Base-by-base conservation (phyloP, 2,113 vertebrate species). In the Sinocyclocheilus maitianheensis region DNA sequence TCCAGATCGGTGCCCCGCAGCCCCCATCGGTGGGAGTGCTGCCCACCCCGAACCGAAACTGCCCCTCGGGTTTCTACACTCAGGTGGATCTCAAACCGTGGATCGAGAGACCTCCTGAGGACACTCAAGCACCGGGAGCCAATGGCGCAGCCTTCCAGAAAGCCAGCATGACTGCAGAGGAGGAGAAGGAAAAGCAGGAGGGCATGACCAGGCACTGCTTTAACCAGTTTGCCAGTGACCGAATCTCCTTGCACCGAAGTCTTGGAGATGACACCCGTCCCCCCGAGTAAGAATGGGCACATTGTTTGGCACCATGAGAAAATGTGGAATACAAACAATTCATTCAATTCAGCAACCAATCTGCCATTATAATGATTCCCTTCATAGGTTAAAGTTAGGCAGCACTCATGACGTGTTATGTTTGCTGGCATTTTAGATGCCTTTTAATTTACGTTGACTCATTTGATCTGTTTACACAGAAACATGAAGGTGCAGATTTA, bases 191-290 rank as follows among this genome's bases (percentile, higher is more conserved):
- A 89, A 99, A 97, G 90, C 95, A 96, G 16, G 91, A 90, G 0
- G 98, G 98, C 14, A 97, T 97, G 65, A 96, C 94, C n/a, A 96
- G 97, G 16, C 96, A 99, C 89, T 99, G 98, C 84, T 99, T 99
- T 93, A 99, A 99, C 76, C 97, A 97, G 92, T 99, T 96, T 85
- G 97, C 97, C 92, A 98, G 96, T 30, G 98, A 98, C 90, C 96
- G 93, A 55, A 97, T 99, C 92, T 99, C 98, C 1, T 95, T 99
- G 48, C 97, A 98, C 90, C 95, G 98, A 0, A 94, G 95, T 34
- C 94, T 99, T 67, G 98, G 98, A 16, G 96, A 97, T 0, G 98
- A 99, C 95, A 97, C 96, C 0, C 94, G 98, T 69, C 97, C 97
- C 0, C 95, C 96, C 2, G 98, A 99, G 98, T 99, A 94, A 97